phyloP scores from a whole-genome alignment of 2,888 invertebrate species.

The Clunio marinus region DNA sequence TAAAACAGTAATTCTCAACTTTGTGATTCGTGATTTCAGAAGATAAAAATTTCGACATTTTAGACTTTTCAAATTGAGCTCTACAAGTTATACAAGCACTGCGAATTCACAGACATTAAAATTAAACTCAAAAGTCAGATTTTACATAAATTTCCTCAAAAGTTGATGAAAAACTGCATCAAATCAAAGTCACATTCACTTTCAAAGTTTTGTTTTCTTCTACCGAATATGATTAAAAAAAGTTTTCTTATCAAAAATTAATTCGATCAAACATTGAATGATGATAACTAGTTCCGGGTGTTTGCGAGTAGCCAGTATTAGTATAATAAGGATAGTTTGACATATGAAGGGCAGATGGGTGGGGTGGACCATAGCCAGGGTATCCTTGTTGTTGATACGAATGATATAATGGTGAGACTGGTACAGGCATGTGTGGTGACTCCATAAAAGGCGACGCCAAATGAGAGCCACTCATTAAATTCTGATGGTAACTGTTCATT shows the following conservation, averaged over 20 bases:
- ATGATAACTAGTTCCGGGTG: constrained; percentile 44
- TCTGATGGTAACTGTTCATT: constrained; percentile 47
- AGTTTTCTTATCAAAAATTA: constrained; percentile 45
- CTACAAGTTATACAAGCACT: too few relatives aligned
- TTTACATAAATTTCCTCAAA: too few relatives aligned
- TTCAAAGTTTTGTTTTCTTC: too few relatives aligned
- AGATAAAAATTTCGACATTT: too few relatives aligned
- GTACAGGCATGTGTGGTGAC: constrained; percentile 51
- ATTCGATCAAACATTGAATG: constrained; percentile 52
- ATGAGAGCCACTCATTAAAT: constrained; percentile 50
- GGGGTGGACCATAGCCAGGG: constrained; percentile 46
- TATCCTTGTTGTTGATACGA: constrained; percentile 49
- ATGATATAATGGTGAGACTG: constrained; percentile 53
- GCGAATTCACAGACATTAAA: too few relatives aligned
- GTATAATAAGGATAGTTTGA: constrained; percentile 65
- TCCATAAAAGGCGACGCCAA: constrained; percentile 48
- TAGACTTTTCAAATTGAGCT: too few relatives aligned
- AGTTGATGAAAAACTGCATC: too few relatives aligned
- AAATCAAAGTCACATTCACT: too few relatives aligned
- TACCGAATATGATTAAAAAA: too few relatives aligned
- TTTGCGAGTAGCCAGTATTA: constrained; percentile 42
- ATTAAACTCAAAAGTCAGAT: too few relatives aligned
- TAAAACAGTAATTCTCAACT: too few relatives aligned
- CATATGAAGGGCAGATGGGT: constrained; percentile 59
- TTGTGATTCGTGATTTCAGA: too few relatives aligned